phyloP scores from a whole-genome alignment of 1,140 invertebrate species.

The Rhynchophorus ferrugineus region DNA sequence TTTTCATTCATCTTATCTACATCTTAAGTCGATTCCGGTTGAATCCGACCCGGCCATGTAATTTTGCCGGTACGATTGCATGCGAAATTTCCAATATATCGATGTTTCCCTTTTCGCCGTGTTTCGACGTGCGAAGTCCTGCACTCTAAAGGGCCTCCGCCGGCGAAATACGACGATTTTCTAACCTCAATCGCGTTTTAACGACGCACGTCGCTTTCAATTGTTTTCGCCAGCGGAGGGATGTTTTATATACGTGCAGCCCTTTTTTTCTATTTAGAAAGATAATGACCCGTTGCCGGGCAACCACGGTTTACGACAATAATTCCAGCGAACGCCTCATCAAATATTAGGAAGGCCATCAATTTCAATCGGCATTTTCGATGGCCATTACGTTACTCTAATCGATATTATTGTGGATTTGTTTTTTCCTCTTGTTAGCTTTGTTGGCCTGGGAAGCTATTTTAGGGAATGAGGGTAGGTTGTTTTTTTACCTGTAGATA shows the following conservation, averaged over 20 bases:
- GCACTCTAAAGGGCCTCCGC: not conserved
- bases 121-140: too few species aligned
- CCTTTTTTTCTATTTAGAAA: not conserved
- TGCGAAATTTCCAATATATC: too few species aligned
- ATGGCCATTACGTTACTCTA: too few species aligned
- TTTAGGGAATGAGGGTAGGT: too few species aligned
- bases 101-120: too few species aligned
- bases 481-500: too few species aligned
- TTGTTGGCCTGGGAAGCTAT: too few species aligned
- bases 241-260: not conserved
- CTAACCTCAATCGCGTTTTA: constrained; percentile 1
- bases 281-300: not conserved
- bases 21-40: not conserved
- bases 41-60: not conserved
- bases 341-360: too few species aligned
- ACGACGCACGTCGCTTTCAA: not conserved
- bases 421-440: too few species aligned
- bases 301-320: constrained; percentile 4
- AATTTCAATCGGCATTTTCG: too few species aligned
- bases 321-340: not conserved
- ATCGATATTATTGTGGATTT: too few species aligned
- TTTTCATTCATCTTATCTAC: not conserved
- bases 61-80: not conserved
- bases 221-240: not conserved
- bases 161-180: not conserved